Evolutionary conservation across 2,888 invertebrate genomes (phyloP), one percentile per base, ranked within the genome.

Genomic region (Ennomos fuscantarius): DNA sequence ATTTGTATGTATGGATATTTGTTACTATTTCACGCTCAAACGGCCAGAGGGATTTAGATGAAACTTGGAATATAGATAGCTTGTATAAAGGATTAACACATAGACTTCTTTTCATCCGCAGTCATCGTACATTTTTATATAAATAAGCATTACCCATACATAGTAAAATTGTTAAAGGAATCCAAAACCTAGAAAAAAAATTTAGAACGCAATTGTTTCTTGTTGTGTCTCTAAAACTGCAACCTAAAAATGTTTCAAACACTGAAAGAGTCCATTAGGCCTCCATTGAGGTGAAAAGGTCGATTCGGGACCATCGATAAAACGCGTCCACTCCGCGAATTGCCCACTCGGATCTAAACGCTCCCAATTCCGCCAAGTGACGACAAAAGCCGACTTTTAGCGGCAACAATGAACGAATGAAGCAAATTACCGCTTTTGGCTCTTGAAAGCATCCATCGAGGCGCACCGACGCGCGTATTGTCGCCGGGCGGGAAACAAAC

Each of bases 351-450:
- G 81, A 86, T 88, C 89, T 91, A 91, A 91, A 91, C 91, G 92
- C 80, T 85, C 77, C 89, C 92, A 92, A 91, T 92, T 83, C 84
- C 81, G 82, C 78, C 85, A 86, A 89, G 88, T 83, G 87, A 77
- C 87, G 87, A 90, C 90, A 89, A 90, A 88, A 80, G 87, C 76
- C 79, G 89, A 91, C 90, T 91, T 91, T 91, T 89, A 89, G 84
- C 84, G 77, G 78, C 82, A 84, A 89, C 90, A 89, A 89, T 88
- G 87, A 86, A 75, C 79, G 89, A 88, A 86, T 85, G 88, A 81
- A 84, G 87, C 89, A 89, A 92, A 91, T 91, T 91, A 90, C 87
- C 83, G 89, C 87, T 82, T 87, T 87, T 78, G 86, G 81, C 84
- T 79, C 88, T 89, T 87, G 88, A 90, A 91, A 89, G 89, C 86